phyloP scores from a whole-genome alignment of 1,140 invertebrate species.

The Parapsyche elsis region DNA sequence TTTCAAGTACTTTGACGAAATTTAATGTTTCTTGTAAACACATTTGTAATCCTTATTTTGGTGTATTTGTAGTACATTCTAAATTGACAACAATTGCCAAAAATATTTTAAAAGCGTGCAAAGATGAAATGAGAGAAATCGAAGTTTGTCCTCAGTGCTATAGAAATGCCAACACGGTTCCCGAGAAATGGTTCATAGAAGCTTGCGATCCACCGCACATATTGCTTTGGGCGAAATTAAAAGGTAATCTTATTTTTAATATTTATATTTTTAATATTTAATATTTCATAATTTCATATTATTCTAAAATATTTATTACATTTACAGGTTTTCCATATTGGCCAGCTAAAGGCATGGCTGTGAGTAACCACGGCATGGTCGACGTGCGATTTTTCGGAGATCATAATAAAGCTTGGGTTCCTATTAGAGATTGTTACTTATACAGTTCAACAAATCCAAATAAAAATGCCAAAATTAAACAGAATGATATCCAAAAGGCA shows the following conservation, averaged over 20 bases:
- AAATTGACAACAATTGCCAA: constrained; percentile 84
- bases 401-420: constrained; percentile 92
- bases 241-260: constrained; percentile 68
- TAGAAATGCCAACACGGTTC: constrained; percentile 82
- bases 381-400: constrained; percentile 95
- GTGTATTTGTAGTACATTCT: constrained; percentile 72
- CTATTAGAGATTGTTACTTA: constrained; percentile 84
- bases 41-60: not conserved
- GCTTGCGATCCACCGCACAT: constrained; percentile 89
- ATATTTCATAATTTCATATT: not conserved
- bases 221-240: constrained; percentile 91
- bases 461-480: constrained; percentile 61
- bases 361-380: constrained; percentile 77
- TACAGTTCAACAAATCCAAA: constrained; percentile 79
- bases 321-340: constrained; percentile 86
- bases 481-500: constrained; percentile 63
- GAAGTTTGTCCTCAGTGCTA: constrained; percentile 96
- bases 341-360: constrained; percentile 91
- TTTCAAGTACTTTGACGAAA: constrained; percentile 31
- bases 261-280: not conserved
- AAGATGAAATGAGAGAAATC: constrained; percentile 89
- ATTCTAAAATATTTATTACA: constrained; percentile 1
- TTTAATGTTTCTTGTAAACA: too few relatives aligned
- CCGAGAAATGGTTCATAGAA: constrained; percentile 89
- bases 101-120: constrained; percentile 82